Percentiles rank a stretch among this genome's conserved stretches.
phyloP scores from a whole-genome alignment of 2,113 vertebrate genomes.

The Tupaia chinensis region DNA sequence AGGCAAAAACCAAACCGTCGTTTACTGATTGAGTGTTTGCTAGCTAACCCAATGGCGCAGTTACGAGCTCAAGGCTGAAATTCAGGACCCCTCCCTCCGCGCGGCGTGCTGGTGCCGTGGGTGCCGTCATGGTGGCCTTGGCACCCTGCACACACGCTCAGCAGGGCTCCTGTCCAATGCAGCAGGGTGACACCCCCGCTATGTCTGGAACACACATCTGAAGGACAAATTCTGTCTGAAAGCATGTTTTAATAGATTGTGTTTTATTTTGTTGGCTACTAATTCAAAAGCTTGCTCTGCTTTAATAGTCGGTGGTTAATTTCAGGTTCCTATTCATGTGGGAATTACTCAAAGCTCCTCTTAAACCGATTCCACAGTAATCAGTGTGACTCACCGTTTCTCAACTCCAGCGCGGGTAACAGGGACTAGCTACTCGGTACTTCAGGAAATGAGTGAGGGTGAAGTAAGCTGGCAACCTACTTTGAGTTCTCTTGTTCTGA shows the following conservation, averaged over 20 bases:
- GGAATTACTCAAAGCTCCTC: conserved; percentile 49
- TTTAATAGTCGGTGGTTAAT: conserved; percentile 50
- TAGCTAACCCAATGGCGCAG: accelerated
- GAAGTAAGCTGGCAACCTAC: neutral
- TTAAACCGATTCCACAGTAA: accelerated
- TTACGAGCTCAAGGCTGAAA: accelerated
- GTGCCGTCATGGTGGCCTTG: accelerated
- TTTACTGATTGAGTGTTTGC: neutral
- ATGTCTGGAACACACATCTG: conserved; percentile 15
- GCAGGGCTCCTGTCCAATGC: accelerated
- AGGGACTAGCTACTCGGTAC: neutral
- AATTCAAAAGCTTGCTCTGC: conserved; percentile 36
- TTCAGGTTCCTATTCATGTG: conserved; percentile 57
- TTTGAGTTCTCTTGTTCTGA: neutral
- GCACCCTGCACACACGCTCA: accelerated
- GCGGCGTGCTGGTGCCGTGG: neutral
- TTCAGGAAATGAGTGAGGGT: conserved; percentile 3
- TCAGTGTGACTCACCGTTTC: conserved; percentile 47
- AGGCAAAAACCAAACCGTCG: neutral
- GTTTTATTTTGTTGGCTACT: conserved; percentile 57
- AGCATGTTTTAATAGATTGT: conserved; percentile 41
- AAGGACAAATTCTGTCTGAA: neutral
- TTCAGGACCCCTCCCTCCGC: accelerated
- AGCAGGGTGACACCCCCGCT: neutral
- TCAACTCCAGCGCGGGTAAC: neutral